Evolutionary conservation across 2,113 vertebrate species (phyloP), one percentile per base, ranked within the genome.

Genomic region (Hymenochirus boettgeri): DNA sequence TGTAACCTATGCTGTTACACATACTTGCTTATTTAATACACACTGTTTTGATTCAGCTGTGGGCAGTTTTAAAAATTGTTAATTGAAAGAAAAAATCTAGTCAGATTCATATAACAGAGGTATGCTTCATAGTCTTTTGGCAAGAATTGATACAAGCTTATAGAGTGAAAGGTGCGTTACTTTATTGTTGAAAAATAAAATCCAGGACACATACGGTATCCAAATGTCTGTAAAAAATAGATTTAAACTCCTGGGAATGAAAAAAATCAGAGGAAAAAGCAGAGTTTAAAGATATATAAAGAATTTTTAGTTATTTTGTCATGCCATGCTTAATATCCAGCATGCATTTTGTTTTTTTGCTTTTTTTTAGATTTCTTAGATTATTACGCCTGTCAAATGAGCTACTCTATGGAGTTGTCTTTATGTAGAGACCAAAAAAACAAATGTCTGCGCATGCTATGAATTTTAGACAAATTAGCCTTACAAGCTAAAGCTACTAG

Each of bases 381-480:
- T n/a, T n/a, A n/a, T n/a, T n/a, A n/a, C n/a, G n/a, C n/a, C n/a
- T n/a, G n/a, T n/a, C n/a, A n/a, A n/a, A 50, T 56, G 79, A 75
- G 69, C 73, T 1, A 22, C 27, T 53, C 59, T 52, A 66, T 72
- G 79, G 17, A 73, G 75, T 79, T 81, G 81, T 72, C 24, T 77
- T 72, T 76, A 74, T 73, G 57, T 74, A 72, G 59, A 65, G 74
- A 71, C 75, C 33, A 52, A 74, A 84, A 74, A 79, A 75, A 74
- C 76, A 84, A 71, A 60, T 77, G 75, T 73, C 75, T 79, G 73
- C 78, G 80, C 77, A 82, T 77, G 73, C 76, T 82, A 80, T 78
- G 79, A 88, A 83, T 83, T 84, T 71, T 77, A 79, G 74, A 75
- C 76, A 88, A 89, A 93, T 91, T 86, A 86, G 78, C 81, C 82